A percentile compares a stretch with the other conserved stretches of the same genome.
Evolutionary conservation across 2,888 invertebrate genomes (phyloP).

Genomic region (Theodoxus fluviatilis): DNA sequence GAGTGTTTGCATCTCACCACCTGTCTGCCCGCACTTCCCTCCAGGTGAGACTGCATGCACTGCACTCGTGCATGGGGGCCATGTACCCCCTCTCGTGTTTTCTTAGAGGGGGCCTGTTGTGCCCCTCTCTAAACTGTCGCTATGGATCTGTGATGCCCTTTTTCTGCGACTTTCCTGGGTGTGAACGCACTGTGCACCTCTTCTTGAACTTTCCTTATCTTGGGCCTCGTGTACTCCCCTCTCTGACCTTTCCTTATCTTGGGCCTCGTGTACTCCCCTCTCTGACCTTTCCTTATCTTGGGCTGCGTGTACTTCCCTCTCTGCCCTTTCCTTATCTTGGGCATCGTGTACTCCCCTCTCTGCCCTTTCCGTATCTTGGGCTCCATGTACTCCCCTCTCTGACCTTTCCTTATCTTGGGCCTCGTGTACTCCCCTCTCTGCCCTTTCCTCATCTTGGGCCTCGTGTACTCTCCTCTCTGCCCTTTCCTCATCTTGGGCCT

Average conservation of each 20-base stretch:
- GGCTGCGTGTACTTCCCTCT: not conserved
- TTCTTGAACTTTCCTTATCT: not conserved
- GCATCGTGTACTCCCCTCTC: not conserved
- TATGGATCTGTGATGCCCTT: not conserved
- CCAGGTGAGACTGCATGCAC: too few relatives aligned
- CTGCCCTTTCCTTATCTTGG: not conserved
- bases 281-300: not conserved
- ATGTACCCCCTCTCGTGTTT: too few relatives aligned
- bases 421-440: too few relatives aligned
- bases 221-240: not conserved
- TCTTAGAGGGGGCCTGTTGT: not conserved
- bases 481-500: too few relatives aligned
- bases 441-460: too few relatives aligned
- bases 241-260: not conserved
- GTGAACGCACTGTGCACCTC: not conserved
- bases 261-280: not conserved
- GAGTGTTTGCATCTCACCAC: too few relatives aligned
- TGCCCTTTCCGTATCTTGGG: not conserved
- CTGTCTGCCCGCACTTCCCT: too few relatives aligned
- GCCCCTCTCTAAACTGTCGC: not conserved
- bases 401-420: not conserved
- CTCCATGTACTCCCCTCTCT: conserved; percentile 1
- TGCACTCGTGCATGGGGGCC: too few relatives aligned
- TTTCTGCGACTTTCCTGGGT: not conserved
- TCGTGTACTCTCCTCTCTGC: too few relatives aligned